Base-by-base conservation (phyloP, 92 coral and sea anemone species). In the Actinostola sp. region DNA sequence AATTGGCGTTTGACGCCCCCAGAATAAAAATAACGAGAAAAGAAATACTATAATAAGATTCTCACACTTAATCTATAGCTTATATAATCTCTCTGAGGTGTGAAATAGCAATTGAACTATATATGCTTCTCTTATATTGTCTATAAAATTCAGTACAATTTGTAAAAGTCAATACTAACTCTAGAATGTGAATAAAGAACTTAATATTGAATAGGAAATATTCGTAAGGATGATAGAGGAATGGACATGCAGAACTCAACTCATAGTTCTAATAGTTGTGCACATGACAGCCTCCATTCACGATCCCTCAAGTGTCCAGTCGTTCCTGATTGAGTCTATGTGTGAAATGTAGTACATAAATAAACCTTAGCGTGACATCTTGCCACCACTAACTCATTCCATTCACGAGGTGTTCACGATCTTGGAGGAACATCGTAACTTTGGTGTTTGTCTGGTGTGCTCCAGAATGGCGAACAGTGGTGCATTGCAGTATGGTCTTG, bases 391-490 rank as follows among this genome's bases (percentile, higher is more conserved):
- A 35, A 19, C 51, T 50, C 55, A 51, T 63, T 63, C 64, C 72
- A 53, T 76, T 77, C 69, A 29, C 61, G 38, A 46, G 71, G 66
- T 52, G 50, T 76, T 79, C 80, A 90, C 69, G 91, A 90, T 74
- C 92, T 81, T 53, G 92, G 97, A 43, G 89, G 91, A 55, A 64
- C 80, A 41, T 91, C 97, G 63, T 88, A 91, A 41, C 89, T 31
- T 25, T 53, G 61, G 71, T 86, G 97, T 73, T 92, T 91, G 54
- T 92, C 94, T 34, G 89, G 96, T 33, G 91, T 86, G 66, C 86
- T 84, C 97, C 94, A 95, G 77, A 89, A 95, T 20, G 99, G 99
- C 54, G 60, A 53, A 53, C 86, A 90, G 65, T 91, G 92, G 56
- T 81, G 90, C 72, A 76, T 66, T 61, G 96, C 46, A 77, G 86